Conservation (phyloP, 2,113 vertebrate genomes). For the Halcyon malimbica region DNA sequence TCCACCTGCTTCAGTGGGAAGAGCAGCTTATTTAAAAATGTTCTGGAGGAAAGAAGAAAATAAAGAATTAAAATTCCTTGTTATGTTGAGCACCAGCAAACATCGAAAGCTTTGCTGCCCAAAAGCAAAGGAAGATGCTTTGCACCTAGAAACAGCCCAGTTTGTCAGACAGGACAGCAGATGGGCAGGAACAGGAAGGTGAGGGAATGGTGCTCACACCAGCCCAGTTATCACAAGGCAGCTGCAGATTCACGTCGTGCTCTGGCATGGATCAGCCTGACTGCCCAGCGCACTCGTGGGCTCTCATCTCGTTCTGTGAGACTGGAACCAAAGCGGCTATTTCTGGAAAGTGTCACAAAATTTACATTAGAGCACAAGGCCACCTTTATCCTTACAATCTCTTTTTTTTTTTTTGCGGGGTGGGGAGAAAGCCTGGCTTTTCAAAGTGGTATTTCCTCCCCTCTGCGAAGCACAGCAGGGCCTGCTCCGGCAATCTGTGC, state of each 20-base stretch:
- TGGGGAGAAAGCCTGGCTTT: fast-evolving
- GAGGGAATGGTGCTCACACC: background rate
- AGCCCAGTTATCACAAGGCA: too few relatives aligned
- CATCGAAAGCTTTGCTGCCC: background rate
- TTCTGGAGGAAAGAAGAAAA: background rate
- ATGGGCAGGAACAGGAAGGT: background rate
- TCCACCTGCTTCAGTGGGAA: background rate
- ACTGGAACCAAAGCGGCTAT: too few relatives aligned
- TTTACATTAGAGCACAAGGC: fast-evolving
- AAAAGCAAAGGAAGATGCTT: background rate
- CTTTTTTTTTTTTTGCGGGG: too few relatives aligned
- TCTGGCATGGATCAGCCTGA: fast-evolving
- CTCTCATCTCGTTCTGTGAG: fast-evolving
- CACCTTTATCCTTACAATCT: background rate
- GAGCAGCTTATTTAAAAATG: background rate
- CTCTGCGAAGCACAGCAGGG: fast-evolving
- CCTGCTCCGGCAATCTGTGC: fast-evolving
- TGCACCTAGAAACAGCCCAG: background rate
- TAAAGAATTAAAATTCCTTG: background rate
- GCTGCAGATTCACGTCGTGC: fast-evolving
- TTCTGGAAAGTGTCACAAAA: background rate
- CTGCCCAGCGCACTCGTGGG: fast-evolving
- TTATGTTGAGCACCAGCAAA: background rate
- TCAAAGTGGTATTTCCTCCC: fast-evolving
- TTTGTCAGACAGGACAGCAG: background rate